A percentile compares a stretch with the other conserved stretches of the same genome.
These are phyloP conservation scores for Prunella fulvescens DNA, from an alignment of 2,113 vertebrate species.

Conservation along the genomic window DNA sequence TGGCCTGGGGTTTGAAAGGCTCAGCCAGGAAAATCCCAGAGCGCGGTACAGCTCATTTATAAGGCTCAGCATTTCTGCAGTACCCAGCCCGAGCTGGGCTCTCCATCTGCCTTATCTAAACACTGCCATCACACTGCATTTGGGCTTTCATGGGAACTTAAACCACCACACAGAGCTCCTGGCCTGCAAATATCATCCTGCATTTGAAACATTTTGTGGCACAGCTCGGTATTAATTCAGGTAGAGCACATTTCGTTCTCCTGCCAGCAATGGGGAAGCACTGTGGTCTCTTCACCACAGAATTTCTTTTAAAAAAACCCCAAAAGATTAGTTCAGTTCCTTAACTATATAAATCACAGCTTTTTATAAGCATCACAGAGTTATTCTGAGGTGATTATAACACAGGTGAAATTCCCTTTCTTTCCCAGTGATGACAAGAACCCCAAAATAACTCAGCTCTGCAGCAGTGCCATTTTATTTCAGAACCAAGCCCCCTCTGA, in stretches of 20 bases:
- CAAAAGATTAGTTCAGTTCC: background rate
- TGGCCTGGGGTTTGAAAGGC: constrained; percentile 44
- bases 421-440: background rate
- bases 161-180: constrained; percentile 22
- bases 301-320: background rate
- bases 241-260: background rate
- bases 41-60: constrained; percentile 54
- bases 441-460: background rate
- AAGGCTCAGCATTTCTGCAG: constrained; percentile 36
- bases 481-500: background rate
- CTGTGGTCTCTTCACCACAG: background rate
- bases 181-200: constrained; percentile 38
- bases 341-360: background rate
- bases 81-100: background rate
- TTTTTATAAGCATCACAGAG: background rate
- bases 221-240: background rate
- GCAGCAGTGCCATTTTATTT: background rate
- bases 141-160: constrained; percentile 53
- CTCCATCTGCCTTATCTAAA: constrained; percentile 66
- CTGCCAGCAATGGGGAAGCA: constrained; percentile 5
- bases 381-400: background rate
- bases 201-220: background rate
- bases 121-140: constrained; percentile 62
- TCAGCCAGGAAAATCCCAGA: constrained; percentile 55
- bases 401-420: background rate